phyloP scores from a whole-genome alignment of 2,797 vertebrate genomes.

The Diplodus puntazzo region DNA sequence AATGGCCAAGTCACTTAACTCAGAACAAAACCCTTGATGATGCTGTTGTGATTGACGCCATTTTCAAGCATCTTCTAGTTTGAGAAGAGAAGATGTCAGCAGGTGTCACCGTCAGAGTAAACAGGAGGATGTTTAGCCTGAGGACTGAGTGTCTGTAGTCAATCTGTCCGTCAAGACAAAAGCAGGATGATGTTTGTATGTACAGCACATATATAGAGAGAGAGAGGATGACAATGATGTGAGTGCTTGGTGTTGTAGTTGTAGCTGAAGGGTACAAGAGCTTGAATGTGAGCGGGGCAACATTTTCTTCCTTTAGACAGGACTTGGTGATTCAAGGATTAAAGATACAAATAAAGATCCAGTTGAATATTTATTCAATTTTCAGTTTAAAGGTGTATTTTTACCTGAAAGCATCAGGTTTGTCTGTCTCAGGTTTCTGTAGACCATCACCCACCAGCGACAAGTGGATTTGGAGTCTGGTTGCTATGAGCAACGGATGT shows the following conservation, averaged over 20 bases:
- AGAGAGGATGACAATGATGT: neutral
- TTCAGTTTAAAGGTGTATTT: neutral
- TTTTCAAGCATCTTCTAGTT: neutral
- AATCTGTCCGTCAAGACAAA: too few relatives aligned
- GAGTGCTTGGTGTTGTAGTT: neutral
- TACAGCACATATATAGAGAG: neutral
- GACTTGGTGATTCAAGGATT: neutral
- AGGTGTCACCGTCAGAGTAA: neutral
- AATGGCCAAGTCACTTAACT: neutral
- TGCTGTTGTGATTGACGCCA: neutral
- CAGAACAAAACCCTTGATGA: too few relatives aligned
- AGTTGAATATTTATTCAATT: neutral
- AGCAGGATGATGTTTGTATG: too few relatives aligned
- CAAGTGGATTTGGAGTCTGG: neutral
- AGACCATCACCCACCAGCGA: neutral
- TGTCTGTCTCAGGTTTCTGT: too few relatives aligned
- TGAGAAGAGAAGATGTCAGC: conserved; percentile 12
- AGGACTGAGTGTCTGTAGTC: too few relatives aligned
- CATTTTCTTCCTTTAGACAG: too few relatives aligned
- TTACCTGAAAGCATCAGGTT: too few relatives aligned
- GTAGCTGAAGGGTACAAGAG: neutral
- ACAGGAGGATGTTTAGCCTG: too few relatives aligned
- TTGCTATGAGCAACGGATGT: neutral
- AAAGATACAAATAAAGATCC: neutral
- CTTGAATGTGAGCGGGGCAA: neutral